Evolutionary conservation across 2,888 invertebrate species (phyloP).

Genomic region (Baronia brevicornis): DNA sequence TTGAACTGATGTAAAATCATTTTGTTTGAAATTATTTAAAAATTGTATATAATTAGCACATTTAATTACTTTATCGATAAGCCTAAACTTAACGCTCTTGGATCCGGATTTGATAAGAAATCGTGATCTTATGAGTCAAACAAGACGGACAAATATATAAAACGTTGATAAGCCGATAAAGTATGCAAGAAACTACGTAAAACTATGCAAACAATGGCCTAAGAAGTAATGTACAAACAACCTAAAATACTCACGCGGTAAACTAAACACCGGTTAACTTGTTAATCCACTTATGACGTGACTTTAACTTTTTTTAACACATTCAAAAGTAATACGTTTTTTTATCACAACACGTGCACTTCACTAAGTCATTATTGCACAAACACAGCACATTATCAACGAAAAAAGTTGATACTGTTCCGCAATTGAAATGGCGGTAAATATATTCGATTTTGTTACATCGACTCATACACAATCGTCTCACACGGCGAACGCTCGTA

Average conservation of each 20-base stretch:
- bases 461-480: slow-evolving; percentile 21
- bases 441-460: slow-evolving; percentile 23
- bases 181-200: no score
- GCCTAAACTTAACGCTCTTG: no score
- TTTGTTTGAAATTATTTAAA: no score
- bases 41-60: no score
- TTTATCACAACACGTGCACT: slow-evolving; percentile 42
- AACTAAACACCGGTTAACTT: slow-evolving; percentile 38
- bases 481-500: slow-evolving; percentile 40
- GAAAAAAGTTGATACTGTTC: slow-evolving; percentile 38
- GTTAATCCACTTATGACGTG: slow-evolving; percentile 41
- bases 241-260: slow-evolving; percentile 26
- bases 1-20: no score
- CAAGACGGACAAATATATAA: no score
- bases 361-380: slow-evolving; percentile 41
- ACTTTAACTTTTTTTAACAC: slow-evolving; percentile 22
- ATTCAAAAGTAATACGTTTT: slow-evolving; percentile 22
- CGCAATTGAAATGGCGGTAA: slow-evolving; percentile 36
- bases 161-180: no score
- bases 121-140: no score
- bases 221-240: slow-evolving; percentile 9
- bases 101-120: no score
- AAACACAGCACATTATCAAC: slow-evolving; percentile 32
- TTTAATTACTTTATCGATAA: no score
- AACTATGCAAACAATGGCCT: neutral